Conservation (phyloP, 2,113 vertebrate genomes). For the Cyphomyrus discorhynchus region DNA sequence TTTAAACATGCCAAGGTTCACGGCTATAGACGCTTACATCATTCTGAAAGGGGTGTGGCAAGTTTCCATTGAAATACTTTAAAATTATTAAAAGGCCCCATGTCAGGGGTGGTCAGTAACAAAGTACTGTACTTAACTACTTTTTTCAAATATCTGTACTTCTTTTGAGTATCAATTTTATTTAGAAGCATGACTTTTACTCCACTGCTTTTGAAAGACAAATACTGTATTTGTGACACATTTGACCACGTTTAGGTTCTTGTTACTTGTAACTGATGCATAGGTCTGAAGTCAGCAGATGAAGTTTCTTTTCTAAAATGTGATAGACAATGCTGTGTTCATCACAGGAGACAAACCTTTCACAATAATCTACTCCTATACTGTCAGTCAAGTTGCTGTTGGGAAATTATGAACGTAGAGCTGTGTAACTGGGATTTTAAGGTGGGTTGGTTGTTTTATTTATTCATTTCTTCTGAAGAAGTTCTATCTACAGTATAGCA, state of each 20-base stretch:
- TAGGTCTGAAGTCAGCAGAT: neutral
- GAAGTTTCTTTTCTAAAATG: neutral
- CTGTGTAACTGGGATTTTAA: no score
- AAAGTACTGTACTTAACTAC: neutral
- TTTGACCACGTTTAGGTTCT: neutral
- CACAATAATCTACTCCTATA: neutral
- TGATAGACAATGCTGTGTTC: no score
- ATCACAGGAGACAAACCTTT: no score
- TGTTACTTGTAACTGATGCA: neutral
- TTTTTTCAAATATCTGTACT: neutral
- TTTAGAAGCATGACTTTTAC: neutral
- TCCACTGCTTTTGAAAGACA: neutral
- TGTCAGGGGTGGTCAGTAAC: neutral
- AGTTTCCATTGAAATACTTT: neutral
- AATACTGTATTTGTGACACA: neutral
- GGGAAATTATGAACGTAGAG: no score
- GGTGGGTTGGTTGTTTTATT: no score
- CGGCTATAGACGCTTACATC: neutral
- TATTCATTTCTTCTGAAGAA: no score
- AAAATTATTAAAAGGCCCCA: neutral
- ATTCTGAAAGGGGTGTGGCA: neutral
- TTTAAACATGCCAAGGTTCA: neutral
- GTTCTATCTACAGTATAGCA: no score
- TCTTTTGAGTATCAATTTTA: neutral
- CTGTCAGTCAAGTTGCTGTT: no score